Base-by-base conservation (phyloP, 2,113 vertebrate species). In the Neolamprologus modestus region DNA sequence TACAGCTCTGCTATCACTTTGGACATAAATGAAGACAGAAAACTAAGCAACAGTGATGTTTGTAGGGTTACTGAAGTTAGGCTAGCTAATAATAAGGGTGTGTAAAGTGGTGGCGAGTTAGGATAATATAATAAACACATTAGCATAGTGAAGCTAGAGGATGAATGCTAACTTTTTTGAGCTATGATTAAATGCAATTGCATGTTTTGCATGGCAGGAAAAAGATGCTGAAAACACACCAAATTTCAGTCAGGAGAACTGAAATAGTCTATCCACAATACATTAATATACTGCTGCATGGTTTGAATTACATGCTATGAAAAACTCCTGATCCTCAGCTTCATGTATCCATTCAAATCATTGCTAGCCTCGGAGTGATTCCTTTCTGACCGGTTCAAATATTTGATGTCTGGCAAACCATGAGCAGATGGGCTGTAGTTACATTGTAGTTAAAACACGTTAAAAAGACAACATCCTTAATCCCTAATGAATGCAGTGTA, bases 121-220 rank as follows among this genome's bases (percentile, higher is more conserved):
- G 0, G 28, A 3, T 63, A 63, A 19, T 63, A 35, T 35, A 33
- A 19, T 63, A 63, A 63, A 63, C 28, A 19, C 17, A 33, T 33
- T 63, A 63, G 17, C 59, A 63, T 33, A 63, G 6, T 7, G 31
- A 63, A 63, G 16, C 59, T 33, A 33, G 9, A 63, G 59, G 28
- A 63, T 63, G 9, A 63, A 33, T 19, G 28, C 5, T 7, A 61
- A 61, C 16, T 63, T 63, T 33, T 33, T 63, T 33, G 4, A 11
- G 9, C 28, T 33, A 11, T 1, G 16, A 0, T 63, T 63, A 63
- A 63, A 63, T 35, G 16, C 16, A 63, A 63, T 19, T 7, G 28
- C 28, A 33, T 63, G 59, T 0, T 11, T 33, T 0, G 1, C 9
- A 35, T 19, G 6, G 31, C 28, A 19, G 59, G 16, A 35, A 63